Base-by-base conservation (phyloP, 1,140 invertebrate species). In the Conus ventricosus region DNA sequence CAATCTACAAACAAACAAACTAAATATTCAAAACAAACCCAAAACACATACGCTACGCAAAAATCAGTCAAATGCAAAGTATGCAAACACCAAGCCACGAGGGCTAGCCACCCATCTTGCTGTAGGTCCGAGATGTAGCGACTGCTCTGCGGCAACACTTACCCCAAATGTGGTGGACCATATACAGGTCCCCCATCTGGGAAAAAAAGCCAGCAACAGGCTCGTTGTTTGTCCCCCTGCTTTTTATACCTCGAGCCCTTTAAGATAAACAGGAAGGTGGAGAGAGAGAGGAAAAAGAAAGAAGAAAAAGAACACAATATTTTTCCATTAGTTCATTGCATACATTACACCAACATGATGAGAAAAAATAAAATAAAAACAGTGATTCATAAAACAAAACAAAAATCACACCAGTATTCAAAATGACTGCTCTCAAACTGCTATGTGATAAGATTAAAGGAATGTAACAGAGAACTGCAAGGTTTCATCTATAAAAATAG, bases 131-230 rank as follows among this genome's bases (percentile, higher is more conserved):
- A 17, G 11, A 10, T 23, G 17, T 20, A 76, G 39, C 27, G 3
- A 23, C 51, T 71, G 63, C 39, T 39, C 23, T 67, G 67, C 23
- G 51, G 53, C n/a, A 5, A 57, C 39, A 91, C 92, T 97, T 97
- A 99, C 98, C 98, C 98, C 98, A 99, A 95, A 99, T 97, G 94
- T 99, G 99, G 96, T 99, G 98, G 57, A 99, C 98, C 95, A 98
- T 98, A 95, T 99, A 99, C 0, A 99, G 96, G 90, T 98, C 96
- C 83, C 99, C 99, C 91, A 99, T 97, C 96, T 99, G 98, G 27
- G 98, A 99, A 95, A 99, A 99, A 94, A 99, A 98, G 83, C 98
- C 99, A 90, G 97, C 98, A 94, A 98, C 99, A 0, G 98, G 97
- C 95, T 99, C 98, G 94, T 99, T 97, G 94, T 98, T 98, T 91